Percentiles rank a stretch among this genome's conserved stretches.
phyloP scores from a whole-genome alignment of 1,140 invertebrate species.

The Drosophila pseudoobscura region DNA sequence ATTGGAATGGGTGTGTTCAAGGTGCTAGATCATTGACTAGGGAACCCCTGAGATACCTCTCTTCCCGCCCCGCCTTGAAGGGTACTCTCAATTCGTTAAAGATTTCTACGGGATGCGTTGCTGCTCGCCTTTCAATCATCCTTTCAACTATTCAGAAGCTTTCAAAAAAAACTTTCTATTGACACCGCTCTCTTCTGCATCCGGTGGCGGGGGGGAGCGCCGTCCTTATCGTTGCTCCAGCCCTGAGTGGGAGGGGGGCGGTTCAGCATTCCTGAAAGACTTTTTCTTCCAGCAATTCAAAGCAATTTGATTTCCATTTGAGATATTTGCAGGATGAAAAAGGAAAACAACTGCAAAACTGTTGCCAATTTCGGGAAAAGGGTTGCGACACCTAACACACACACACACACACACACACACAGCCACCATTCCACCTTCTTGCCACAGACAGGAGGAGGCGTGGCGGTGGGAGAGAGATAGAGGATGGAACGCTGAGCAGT shows the following conservation, averaged over 20 bases:
- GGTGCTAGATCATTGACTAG: too few species aligned
- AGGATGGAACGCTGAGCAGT: constrained; percentile 13
- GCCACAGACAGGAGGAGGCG: neutral
- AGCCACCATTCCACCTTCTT: neutral
- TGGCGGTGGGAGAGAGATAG: constrained; percentile 3
- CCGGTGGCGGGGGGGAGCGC: neutral
- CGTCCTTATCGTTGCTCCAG: neutral
- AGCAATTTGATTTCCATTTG: constrained; percentile 74
- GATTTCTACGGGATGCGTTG: neutral
- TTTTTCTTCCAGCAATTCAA: constrained; percentile 55
- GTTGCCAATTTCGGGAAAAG: constrained; percentile 56
- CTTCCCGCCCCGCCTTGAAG: too few species aligned
- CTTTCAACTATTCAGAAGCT: neutral
- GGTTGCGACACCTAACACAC: constrained; percentile 12
- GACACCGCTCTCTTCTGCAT: constrained; percentile 15
- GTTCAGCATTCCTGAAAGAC: constrained; percentile 30
- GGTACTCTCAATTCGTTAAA: neutral
- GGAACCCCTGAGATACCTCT: too few species aligned
- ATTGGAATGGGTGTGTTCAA: too few species aligned
- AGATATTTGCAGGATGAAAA: constrained; percentile 51
- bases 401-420: neutral
- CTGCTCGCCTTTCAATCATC: too few species aligned
- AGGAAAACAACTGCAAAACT: constrained; percentile 50
- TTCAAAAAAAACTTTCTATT: neutral
- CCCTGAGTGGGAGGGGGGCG: neutral